Conservation (phyloP, 2,888 invertebrate genomes). For the Dicyrtoma fusca region DNA sequence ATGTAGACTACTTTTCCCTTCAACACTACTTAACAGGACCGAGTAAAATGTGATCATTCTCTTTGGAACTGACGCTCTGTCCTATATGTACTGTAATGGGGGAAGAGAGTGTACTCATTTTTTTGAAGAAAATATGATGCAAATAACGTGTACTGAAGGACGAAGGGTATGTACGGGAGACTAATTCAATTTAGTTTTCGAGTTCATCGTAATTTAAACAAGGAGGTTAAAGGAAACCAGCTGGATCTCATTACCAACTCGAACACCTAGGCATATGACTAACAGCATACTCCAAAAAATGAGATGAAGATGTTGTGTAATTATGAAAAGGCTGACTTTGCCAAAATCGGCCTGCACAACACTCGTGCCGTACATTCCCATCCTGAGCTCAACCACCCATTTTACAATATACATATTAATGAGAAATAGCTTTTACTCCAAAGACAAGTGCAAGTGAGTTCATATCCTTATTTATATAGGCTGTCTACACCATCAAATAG, state of each 20-base stretch:
- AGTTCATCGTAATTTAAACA: slow-evolving; percentile 24
- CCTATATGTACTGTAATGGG: too few species aligned
- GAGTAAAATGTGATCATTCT: too few species aligned
- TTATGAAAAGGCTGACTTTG: slow-evolving; percentile 4
- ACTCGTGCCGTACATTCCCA: slow-evolving; percentile 9
- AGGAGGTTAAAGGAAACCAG: slow-evolving; percentile 10
- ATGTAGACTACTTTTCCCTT: too few species aligned
- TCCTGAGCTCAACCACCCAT: slow-evolving; percentile 21
- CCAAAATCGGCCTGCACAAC: slow-evolving; percentile 31
- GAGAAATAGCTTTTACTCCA: background rate
- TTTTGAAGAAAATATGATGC: background rate
- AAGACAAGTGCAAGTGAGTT: slow-evolving; percentile 7
- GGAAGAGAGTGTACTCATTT: too few species aligned
- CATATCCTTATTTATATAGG: background rate
- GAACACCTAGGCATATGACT: background rate
- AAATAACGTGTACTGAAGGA: background rate
- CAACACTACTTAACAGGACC: too few species aligned
- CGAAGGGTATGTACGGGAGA: background rate
- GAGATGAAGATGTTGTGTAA: background rate
- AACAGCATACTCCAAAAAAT: background rate
- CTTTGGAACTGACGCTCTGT: too few species aligned
- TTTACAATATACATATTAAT: background rate
- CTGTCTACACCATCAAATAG: background rate
- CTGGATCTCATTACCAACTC: background rate
- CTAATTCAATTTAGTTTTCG: background rate